Evolutionary conservation across 92 coral and sea anemone species (phyloP).

Genomic region (Blastomussa wellsi): DNA sequence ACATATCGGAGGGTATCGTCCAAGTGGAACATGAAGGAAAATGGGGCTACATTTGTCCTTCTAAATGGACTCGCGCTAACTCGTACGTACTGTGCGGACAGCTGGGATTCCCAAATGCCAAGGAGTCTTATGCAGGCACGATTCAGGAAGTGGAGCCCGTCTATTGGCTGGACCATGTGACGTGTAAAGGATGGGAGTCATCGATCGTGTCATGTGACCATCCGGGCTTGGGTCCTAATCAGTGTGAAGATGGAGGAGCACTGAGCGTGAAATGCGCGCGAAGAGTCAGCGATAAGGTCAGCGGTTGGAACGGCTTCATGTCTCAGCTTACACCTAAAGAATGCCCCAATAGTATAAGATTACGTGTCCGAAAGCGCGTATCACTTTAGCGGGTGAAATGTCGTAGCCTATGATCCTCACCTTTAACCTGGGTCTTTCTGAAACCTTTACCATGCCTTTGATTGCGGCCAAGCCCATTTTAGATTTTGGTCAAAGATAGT

Average conservation of each 20-base stretch:
- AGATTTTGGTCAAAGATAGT: too few relatives aligned
- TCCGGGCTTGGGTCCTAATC: conserved; percentile 57
- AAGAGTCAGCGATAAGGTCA: conserved; percentile 7
- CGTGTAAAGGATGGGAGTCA: conserved; percentile 83
- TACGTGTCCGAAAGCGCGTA: background rate
- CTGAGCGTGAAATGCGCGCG: conserved; percentile 65
- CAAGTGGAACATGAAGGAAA: conserved; percentile 58
- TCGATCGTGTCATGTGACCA: conserved; percentile 84
- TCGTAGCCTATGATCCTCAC: too few relatives aligned
- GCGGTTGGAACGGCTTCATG: background rate
- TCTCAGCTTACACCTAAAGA: background rate
- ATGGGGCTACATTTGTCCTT: conserved; percentile 83
- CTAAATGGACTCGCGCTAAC: conserved; percentile 72
- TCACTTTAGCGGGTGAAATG: background rate
- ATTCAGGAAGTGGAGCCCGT: conserved; percentile 36
- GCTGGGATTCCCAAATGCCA: conserved; percentile 81
- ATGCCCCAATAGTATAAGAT: background rate
- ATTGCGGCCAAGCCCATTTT: too few relatives aligned
- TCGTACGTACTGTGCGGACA: conserved; percentile 91
- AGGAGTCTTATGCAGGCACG: conserved; percentile 5
- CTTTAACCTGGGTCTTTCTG: too few relatives aligned
- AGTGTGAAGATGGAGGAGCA: conserved; percentile 62
- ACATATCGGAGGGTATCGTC: conserved; percentile 77
- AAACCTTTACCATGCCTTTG: too few relatives aligned
- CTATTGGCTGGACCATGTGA: conserved; percentile 67